These are phyloP conservation scores for Zaprionus inermis DNA, from an alignment of 1,140 invertebrate species.

Conservation along the genomic window DNA sequence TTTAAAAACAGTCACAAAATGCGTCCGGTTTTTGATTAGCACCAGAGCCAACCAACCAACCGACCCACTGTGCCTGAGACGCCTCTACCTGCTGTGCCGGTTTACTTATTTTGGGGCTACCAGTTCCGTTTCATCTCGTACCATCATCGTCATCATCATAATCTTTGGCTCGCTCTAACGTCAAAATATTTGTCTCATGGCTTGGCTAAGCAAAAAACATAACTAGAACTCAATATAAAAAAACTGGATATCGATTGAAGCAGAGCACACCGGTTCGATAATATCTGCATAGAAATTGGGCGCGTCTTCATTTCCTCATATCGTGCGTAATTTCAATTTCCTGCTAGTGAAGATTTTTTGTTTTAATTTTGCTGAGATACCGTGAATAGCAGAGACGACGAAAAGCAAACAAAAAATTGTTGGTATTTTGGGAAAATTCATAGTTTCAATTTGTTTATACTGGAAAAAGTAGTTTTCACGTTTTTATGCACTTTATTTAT, in stretches of 20 bases:
- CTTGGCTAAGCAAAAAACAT: not conserved
- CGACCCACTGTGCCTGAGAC: conserved; percentile 1
- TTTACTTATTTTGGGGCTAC: conserved; percentile 71
- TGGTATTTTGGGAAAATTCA: conserved; percentile 19
- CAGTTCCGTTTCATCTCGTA: conserved; percentile 62
- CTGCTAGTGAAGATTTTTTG: conserved; percentile 23
- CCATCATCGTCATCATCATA: not conserved
- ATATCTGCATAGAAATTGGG: conserved; percentile 35
- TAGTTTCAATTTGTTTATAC: conserved; percentile 21
- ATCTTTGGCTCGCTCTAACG: conserved; percentile 48
- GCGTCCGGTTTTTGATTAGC: conserved; percentile 57
- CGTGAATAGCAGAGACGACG: conserved; percentile 11
- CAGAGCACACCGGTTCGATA: conserved; percentile 29
- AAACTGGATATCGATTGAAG: conserved; percentile 13
- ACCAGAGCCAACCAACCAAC: conserved; percentile 21
- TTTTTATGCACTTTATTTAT: conserved; percentile 29
- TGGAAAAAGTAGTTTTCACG: conserved; percentile 30
- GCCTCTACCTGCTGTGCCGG: conserved; percentile 73
- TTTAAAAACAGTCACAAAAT: not conserved
- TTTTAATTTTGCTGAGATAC: too few relatives aligned
- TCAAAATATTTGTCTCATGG: conserved; percentile 50
- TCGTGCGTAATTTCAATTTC: conserved; percentile 39
- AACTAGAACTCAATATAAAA: conserved; percentile 10
- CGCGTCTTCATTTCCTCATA: conserved; percentile 35
- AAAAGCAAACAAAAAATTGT: conserved; percentile 24